Evolutionary conservation across 2,797 vertebrate species (phyloP).

Genomic region (Siniperca undulata): DNA sequence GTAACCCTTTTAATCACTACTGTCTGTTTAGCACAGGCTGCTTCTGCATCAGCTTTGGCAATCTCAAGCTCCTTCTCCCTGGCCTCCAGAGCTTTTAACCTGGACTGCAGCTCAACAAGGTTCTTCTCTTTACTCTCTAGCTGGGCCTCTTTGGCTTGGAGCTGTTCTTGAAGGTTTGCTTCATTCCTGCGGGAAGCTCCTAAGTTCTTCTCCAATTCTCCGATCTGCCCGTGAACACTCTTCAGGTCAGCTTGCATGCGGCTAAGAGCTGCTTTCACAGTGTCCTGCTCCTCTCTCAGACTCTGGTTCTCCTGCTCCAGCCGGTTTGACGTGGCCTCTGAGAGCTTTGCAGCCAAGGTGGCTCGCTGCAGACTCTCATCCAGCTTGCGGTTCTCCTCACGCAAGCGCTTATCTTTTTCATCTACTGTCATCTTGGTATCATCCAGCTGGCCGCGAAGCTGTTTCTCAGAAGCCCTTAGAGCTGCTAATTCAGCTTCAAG

Average conservation of each 20-base stretch:
- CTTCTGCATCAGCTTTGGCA: constrained; percentile 83
- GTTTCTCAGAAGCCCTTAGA: constrained; percentile 88
- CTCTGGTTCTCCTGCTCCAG: constrained; percentile 87
- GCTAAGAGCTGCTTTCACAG: constrained; percentile 80
- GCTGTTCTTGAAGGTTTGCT: constrained; percentile 81
- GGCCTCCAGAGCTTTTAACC: constrained; percentile 74
- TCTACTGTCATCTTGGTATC: constrained; percentile 82
- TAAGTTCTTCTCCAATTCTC: constrained; percentile 87
- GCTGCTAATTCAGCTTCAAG: constrained; percentile 83
- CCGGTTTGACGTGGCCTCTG: constrained; percentile 80
- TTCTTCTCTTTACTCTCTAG: constrained; percentile 81
- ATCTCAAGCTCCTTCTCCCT: constrained; percentile 79
- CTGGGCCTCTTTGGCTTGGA: constrained; percentile 80
- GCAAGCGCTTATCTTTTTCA: constrained; percentile 87
- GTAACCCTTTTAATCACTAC: constrained; percentile 83
- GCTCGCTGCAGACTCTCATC: constrained; percentile 88
- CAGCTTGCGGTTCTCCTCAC: constrained; percentile 85
- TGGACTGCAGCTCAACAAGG: constrained; percentile 82
- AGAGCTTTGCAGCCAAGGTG: constrained; percentile 79
- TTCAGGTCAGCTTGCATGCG: constrained; percentile 87
- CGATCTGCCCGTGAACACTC: constrained; percentile 82
- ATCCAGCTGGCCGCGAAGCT: constrained; percentile 82
- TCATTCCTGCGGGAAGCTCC: constrained; percentile 83
- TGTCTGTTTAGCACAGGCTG: constrained; percentile 80
- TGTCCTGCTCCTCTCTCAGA: constrained; percentile 87